Base-by-base conservation (phyloP, 2,113 vertebrate genomes). In the Caranx melampygus region DNA sequence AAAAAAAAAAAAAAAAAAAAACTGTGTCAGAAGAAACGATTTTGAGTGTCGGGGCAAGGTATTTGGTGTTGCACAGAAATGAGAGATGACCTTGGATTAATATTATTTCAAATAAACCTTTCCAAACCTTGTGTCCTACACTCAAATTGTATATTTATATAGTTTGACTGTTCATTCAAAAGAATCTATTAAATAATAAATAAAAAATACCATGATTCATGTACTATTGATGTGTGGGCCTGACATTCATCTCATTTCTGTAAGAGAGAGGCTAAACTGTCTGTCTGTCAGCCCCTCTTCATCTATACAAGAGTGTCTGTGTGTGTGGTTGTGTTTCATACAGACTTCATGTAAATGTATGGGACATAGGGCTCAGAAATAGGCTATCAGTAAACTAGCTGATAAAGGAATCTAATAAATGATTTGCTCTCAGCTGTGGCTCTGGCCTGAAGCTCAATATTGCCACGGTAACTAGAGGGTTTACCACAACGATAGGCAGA, bases 271-370 rank as follows among this genome's bases (percentile, higher is more conserved):
- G 58, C 60, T 14, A 44, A 68, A 66, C 26, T 6, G 16, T 70
- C 75, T 51, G 51, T 80, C 83, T 62, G 58, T 85, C 77, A 75
- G 68, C 51, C 47, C 68, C 45, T 70, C 59, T 82, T 79, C 52
- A 69, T 77, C 49, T 42, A 26, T 31, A 58, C 61, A 58, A 3
- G 51, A 35, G 21, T 66, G 72, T 58, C 6, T 54, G 54, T 18
- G 21, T 63, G 18, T 54, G 34, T 51, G 21, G 69, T 9, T 35
- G 21, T 20, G 4, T 45, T 26, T 26, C 26, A 26, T 1, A 26
- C 26, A 26, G 26, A 26, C 26, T 26, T 26, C 26, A 26, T 26
- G 1, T 26, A 26, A 26, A 26, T 26, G 26, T 26, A 26, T 26
- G 26, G 26, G 26, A 26, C 26, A 26, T 26, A 26, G 26, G 26